Base-by-base conservation (phyloP, 2,888 invertebrate genomes). In the Aporophyla nigra region DNA sequence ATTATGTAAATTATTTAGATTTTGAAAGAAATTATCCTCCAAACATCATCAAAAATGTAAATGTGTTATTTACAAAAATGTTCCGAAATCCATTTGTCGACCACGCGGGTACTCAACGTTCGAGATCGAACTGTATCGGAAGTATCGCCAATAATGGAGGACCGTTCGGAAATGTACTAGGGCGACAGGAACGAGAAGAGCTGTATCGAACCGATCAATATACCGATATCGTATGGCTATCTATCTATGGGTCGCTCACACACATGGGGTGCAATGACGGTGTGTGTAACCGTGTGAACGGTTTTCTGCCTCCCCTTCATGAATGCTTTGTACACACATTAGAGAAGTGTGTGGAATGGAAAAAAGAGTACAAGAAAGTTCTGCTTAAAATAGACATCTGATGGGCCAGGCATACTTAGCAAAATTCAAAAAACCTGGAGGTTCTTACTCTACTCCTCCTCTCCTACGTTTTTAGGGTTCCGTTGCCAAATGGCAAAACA, bases 91-190 rank as follows among this genome's bases (percentile, higher is more conserved):
- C 19, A n/a, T 6, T 9, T 58, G 5, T 24, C 21, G n/a, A 66
- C 1, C 1, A 33, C 49, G 27, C 19, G 53, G 19, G 46, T 27
- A 51, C n/a, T 16, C n/a, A 14, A 14, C 24, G 19, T 33, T 79
- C 21, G 65, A 58, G 66, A 87, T 84, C 74, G 69, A 84, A 81
- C 67, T 12, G 78, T 90, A 92, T 93, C 88, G 91, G 90, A 87
- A 85, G 87, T 95, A 96, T 96, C 88, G 94, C 93, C 96, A 93
- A 96, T 96, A 96, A 94, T 94, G 94, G 94, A 93, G 91, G 92
- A 93, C 91, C 93, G 95, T 95, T 96, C 95, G 95, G 93, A 95
- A 96, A 95, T 82, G 88, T 92, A 96, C 96, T 89, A 95, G 95
- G 96, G 74, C 51, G 71, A 21, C 94, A 96, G 91, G 85, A 78